phyloP scores from a whole-genome alignment of 2,888 invertebrate genomes.

The Acanthoscelides obtectus region DNA sequence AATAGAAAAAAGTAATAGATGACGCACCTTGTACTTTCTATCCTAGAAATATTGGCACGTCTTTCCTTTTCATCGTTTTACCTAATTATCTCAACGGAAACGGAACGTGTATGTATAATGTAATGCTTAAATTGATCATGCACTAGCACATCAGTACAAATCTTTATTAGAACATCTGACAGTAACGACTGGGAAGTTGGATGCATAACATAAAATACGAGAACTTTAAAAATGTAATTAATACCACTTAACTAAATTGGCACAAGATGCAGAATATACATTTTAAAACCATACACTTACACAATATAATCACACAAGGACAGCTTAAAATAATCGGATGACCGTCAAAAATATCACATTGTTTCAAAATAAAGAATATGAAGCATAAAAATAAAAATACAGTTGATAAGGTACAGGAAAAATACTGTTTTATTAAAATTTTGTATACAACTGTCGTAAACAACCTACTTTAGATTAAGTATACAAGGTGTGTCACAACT shows the following conservation, averaged over 20 bases:
- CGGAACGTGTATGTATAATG: no score
- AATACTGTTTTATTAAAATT: not conserved
- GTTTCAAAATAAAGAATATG: not conserved
- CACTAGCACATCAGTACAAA: no score
- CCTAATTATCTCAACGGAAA: no score
- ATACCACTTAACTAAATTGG: conserved; percentile 8
- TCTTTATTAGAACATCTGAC: no score
- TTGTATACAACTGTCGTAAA: not conserved
- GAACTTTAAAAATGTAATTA: conserved; percentile 8
- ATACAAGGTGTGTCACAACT: not conserved
- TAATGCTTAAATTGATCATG: no score
- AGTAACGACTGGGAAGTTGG: no score
- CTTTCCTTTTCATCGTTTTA: no score
- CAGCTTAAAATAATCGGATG: conserved; percentile 3
- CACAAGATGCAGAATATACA: conserved; percentile 5
- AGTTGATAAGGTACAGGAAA: not conserved
- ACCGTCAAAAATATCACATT: not conserved
- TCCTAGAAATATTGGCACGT: no score
- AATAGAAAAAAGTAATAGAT: no score
- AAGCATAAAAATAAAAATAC: not conserved
- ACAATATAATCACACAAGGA: conserved; percentile 7
- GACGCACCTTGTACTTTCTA: no score
- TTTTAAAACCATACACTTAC: conserved; percentile 6
- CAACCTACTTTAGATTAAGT: not conserved
- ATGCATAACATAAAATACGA: conserved; percentile 8